Percentiles rank a stretch among this genome's conserved stretches.
Evolutionary conservation across 2,888 invertebrate genomes (phyloP).

Genomic region (Myopa testacea): DNA sequence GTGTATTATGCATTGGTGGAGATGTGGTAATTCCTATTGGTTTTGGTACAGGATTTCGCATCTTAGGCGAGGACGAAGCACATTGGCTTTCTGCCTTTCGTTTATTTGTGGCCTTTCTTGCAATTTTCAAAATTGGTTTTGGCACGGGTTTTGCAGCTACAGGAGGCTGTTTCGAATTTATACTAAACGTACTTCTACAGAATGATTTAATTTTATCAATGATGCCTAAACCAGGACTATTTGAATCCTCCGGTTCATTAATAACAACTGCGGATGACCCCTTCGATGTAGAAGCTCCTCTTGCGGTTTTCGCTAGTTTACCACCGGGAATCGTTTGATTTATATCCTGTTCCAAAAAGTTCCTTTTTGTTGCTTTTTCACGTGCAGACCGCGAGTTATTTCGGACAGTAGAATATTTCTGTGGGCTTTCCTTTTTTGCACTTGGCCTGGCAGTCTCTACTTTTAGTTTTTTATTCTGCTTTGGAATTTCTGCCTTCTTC

Average conservation of each 20-base stretch:
- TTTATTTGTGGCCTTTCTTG: background rate
- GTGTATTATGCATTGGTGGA: constrained; percentile 16
- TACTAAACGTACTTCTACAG: constrained; percentile 46
- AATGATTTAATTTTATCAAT: constrained; percentile 48
- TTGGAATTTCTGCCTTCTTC: background rate
- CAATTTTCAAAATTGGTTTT: no score
- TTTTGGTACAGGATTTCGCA: background rate
- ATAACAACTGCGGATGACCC: background rate
- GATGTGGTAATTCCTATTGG: constrained; percentile 10
- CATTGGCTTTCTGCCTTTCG: background rate
- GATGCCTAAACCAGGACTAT: constrained; percentile 39
- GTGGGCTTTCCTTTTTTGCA: no score
- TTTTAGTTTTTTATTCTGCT: no score
- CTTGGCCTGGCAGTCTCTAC: no score
- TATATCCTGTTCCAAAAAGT: no score
- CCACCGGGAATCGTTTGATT: background rate
- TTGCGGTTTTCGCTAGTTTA: background rate
- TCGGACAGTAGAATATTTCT: no score
- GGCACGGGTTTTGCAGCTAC: background rate
- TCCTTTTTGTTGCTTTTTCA: no score
- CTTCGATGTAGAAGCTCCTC: background rate
- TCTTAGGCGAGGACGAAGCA: background rate
- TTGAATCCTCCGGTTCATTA: constrained; percentile 11
- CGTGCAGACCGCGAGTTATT: no score
- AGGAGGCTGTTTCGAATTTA: background rate